Base-by-base conservation (phyloP, 2,888 invertebrate genomes). In the Pedicia rivosa region DNA sequence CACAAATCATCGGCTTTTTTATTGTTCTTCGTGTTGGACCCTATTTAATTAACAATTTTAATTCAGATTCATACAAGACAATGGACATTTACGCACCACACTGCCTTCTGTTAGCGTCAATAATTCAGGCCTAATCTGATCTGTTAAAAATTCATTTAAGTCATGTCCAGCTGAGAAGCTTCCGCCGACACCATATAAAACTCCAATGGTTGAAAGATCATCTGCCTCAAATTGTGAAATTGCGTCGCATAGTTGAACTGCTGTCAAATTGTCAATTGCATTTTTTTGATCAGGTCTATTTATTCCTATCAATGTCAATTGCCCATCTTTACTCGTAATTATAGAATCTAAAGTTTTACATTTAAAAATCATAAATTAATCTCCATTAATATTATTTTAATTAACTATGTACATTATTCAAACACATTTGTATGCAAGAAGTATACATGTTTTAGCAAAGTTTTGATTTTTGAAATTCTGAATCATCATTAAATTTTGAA, bases 121-220 rank as follows among this genome's bases (percentile, higher is more conserved):
- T 37, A 54, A 52, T 26, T 56, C 47, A 3, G 56, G 43, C 17
- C 54, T 54, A 54, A 67, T 43, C 57, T 67, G 40, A 12, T 53
- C 53, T 50, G 54, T 27, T 44, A 72, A 62, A 37, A 92, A 63
- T 52, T 90, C 83, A 36, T 77, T 66, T 36, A 94, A 67, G 59
- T 95, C 92, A 55, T 78, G 86, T 0, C 95, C 95, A 3, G 92
- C 75, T 58, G 90, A 92, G 59, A 97, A 95, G 39, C 79, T 82
- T 1, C 92, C 92, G n/a, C 92, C 91, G 50, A 75, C 72, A 6
- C 95, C 95, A 56, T 90, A 73, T 3, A 97, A 62, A 2, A 97
- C 76, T 6, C 80, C 81, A 4, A 80, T 79, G 42, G 66, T 62
- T 0, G 79, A 65, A 0, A 67, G 61, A 0, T 70, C 59, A 53